Evolutionary conservation across 2,888 invertebrate genomes (phyloP).

Genomic region (Drosophila vallismaia): DNA sequence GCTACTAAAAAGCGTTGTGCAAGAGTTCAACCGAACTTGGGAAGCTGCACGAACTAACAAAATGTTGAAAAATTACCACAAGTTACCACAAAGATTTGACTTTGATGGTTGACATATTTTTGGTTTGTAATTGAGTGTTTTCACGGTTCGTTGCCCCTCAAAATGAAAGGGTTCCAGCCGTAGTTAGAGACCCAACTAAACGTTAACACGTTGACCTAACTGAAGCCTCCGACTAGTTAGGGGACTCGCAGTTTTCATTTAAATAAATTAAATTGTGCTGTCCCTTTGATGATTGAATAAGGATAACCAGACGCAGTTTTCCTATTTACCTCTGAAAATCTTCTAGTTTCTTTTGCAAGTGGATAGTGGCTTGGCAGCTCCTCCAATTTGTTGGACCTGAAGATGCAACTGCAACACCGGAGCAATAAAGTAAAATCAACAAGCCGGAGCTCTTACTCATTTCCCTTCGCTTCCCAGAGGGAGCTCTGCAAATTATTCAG

Average conservation of each 20-base stretch:
- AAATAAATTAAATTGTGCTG: too few relatives aligned
- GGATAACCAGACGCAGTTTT: too few relatives aligned
- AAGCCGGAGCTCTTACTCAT: slow-evolving; percentile 25
- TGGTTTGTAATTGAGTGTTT: slow-evolving; percentile 24
- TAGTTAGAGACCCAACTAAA: too few relatives aligned
- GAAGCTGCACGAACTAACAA: slow-evolving; percentile 3
- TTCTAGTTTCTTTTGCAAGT: too few relatives aligned
- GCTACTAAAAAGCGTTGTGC: slow-evolving; percentile 10
- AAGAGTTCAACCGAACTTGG: slow-evolving; percentile 17
- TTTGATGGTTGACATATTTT: slow-evolving; percentile 10
- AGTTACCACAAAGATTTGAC: slow-evolving; percentile 14
- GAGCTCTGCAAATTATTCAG: slow-evolving; percentile 41
- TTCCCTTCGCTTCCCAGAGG: slow-evolving; percentile 13
- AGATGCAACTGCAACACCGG: slow-evolving; percentile 6
- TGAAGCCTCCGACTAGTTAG: too few relatives aligned
- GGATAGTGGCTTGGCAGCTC: not conserved
- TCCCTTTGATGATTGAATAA: too few relatives aligned
- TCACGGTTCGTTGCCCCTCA: slow-evolving; percentile 33
- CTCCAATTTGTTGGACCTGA: slow-evolving; percentile 7
- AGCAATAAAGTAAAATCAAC: slow-evolving; percentile 23
- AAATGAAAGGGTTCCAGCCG: slow-evolving; percentile 9
- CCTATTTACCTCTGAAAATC: not conserved
- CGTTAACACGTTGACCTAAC: too few relatives aligned
- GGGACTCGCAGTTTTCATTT: too few relatives aligned
- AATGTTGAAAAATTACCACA: slow-evolving; percentile 21